These are phyloP conservation scores for Sternotherus odoratus DNA, from an alignment of 2,797 vertebrate species.

Conservation along the genomic window DNA sequence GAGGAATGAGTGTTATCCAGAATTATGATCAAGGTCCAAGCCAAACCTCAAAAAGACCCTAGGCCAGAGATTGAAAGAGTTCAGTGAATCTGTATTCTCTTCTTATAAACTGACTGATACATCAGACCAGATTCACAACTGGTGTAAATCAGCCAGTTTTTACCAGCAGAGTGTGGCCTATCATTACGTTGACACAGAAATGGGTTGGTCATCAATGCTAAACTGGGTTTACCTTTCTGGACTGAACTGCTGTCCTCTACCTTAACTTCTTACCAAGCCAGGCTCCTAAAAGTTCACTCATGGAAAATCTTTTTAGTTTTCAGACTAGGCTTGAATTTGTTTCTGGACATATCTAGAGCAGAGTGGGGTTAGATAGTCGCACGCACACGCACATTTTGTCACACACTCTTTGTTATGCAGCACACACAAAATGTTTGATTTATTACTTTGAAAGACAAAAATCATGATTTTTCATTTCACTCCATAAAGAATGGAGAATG, in stretches of 20 bases:
- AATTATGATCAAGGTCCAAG: not conserved
- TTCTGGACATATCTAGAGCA: slow-evolving; percentile 11
- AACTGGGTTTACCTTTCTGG: not conserved
- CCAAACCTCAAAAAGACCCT: not conserved
- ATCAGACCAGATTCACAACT: not conserved
- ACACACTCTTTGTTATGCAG: not conserved
- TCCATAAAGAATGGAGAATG: not conserved
- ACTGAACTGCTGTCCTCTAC: not conserved
- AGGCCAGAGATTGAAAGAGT: not conserved
- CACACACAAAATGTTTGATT: not conserved
- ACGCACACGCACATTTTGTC: not conserved
- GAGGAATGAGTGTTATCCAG: not conserved
- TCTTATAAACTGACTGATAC: not conserved
- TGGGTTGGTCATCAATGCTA: not conserved
- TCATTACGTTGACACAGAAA: not conserved
- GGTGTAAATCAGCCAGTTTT: not conserved
- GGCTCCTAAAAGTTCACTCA: not conserved
- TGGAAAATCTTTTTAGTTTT: not conserved
- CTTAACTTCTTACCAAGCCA: not conserved
- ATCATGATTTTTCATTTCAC: not conserved
- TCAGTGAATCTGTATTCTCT: not conserved
- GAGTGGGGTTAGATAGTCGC: not conserved
- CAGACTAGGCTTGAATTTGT: not conserved
- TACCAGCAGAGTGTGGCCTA: not conserved
- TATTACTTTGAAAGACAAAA: slow-evolving; percentile 20